Evolutionary conservation across 1,140 invertebrate species (phyloP).

Genomic region (Idris sp.): DNA sequence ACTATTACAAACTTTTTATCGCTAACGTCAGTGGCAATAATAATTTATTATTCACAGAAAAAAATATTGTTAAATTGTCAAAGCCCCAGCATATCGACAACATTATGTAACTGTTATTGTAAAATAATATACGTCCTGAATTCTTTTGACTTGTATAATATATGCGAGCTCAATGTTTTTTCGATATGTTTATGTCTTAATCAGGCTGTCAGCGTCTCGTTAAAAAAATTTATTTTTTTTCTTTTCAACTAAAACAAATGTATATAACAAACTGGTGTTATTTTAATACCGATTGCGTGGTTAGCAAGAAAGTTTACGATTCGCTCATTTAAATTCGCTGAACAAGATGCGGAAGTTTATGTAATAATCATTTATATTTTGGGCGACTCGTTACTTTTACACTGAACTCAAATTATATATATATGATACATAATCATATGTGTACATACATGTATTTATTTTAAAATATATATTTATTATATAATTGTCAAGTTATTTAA

Average conservation of each 20-base stretch:
- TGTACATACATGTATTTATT: no score
- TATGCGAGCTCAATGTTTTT: constrained; percentile 14
- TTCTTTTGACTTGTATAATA: constrained; percentile 42
- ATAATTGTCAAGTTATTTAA: not conserved
- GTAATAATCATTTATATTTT: constrained; percentile 55
- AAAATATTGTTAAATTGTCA: constrained; percentile 17
- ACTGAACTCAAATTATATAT: not conserved
- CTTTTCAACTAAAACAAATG: not conserved
- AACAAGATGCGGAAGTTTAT: constrained; percentile 53
- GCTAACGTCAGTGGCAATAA: not conserved
- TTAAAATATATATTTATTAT: no score
- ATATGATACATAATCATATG: no score
- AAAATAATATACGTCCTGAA: constrained; percentile 42
- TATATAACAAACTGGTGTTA: no score
- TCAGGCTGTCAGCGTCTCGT: constrained; percentile 1
- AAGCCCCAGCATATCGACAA: constrained; percentile 29
- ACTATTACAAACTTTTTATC: constrained; percentile 4
- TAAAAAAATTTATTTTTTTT: not conserved
- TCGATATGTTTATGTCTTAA: constrained; percentile 44
- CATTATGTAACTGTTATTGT: constrained; percentile 51
- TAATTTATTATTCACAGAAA: constrained; percentile 29
- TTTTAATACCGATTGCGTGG: constrained; percentile 5
- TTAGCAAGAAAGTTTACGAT: constrained; percentile 29
- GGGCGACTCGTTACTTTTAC: constrained; percentile 13
- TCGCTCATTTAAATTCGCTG: constrained; percentile 43